phyloP scores from a whole-genome alignment of 2,797 vertebrate species.

The Myotis pilosus region DNA sequence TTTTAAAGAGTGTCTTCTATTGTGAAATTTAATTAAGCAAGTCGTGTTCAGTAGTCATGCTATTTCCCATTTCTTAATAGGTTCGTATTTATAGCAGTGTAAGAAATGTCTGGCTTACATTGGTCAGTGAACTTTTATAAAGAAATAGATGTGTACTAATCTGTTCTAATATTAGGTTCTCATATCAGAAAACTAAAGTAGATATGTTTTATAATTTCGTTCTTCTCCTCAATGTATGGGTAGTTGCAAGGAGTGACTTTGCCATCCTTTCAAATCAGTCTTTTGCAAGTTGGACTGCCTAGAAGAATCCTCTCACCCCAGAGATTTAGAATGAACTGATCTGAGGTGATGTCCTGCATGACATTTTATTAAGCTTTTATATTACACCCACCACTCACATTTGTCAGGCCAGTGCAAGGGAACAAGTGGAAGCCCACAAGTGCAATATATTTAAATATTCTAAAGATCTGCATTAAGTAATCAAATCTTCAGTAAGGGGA shows the following conservation, averaged over 20 bases:
- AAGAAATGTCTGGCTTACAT: background rate
- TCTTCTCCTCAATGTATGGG: background rate
- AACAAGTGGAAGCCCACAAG: fast-evolving
- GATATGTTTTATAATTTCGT: background rate
- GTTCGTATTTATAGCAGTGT: background rate
- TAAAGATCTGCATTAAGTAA: no score
- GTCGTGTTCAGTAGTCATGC: slow-evolving; percentile 10
- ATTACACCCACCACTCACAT: background rate
- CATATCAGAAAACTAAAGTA: background rate
- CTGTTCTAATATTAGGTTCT: background rate
- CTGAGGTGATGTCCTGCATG: background rate
- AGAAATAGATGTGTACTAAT: background rate
- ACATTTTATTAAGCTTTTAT: background rate
- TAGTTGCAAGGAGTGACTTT: background rate
- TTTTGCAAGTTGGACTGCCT: background rate
- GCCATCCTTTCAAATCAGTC: background rate
- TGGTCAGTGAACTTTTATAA: background rate
- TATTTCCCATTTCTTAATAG: background rate
- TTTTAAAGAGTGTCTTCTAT: slow-evolving; percentile 43
- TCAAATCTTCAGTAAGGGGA: background rate
- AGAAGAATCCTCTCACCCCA: background rate
- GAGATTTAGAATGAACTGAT: background rate
- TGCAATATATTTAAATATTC: no score
- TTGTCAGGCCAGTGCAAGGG: background rate
- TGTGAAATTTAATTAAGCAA: slow-evolving; percentile 57